Base-by-base conservation (phyloP, 2,888 invertebrate species). In the Amblyteles armatorius region DNA sequence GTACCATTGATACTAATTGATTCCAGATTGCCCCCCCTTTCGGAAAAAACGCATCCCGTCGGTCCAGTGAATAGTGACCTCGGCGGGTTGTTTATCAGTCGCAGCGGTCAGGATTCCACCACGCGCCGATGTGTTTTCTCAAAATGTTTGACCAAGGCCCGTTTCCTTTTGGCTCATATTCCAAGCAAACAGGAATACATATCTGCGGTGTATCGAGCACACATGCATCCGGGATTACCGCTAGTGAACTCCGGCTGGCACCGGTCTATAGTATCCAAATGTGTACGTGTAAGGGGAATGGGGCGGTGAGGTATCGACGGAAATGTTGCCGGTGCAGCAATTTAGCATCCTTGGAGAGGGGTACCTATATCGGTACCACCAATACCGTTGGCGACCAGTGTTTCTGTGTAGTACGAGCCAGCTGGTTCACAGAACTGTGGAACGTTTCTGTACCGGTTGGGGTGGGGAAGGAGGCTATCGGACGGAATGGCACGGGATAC, bases 81-180 rank as follows among this genome's bases (percentile, higher is more conserved):
- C 63, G 7, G 16, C n/a, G 16, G 29, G 29, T 60, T 29, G 44
- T 52, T 29, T 40, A 44, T 57, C 44, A 57, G 3, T 13, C 44
- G 44, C 40, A 22, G 29, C 16, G 33, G 44, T 22, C 48, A 5
- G 11, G 44, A 71, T 65, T 65, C 52, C 33, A n/a, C 13, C 52
- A n/a, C 22, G 2, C 50, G 36, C 44, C 83, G 69, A 48, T 79
- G 81, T 87, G 84, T 88, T 87, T 85, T 86, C 79, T 65, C 87
- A 74, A 86, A 86, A 82, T 86, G 85, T 82, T 69, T 84, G 87
- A 83, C 76, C 60, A 67, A 67, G 63, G 19, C 33, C 48, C 69
- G 44, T 57, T 67, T 63, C 29, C 60, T 79, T 74, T 63, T 69
- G 33, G 44, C 65, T 83, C 44, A 63, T 36, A 44, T 68, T 44